phyloP scores from a whole-genome alignment of 2,797 vertebrate genomes.

The Periophthalmus magnuspinnatus region DNA sequence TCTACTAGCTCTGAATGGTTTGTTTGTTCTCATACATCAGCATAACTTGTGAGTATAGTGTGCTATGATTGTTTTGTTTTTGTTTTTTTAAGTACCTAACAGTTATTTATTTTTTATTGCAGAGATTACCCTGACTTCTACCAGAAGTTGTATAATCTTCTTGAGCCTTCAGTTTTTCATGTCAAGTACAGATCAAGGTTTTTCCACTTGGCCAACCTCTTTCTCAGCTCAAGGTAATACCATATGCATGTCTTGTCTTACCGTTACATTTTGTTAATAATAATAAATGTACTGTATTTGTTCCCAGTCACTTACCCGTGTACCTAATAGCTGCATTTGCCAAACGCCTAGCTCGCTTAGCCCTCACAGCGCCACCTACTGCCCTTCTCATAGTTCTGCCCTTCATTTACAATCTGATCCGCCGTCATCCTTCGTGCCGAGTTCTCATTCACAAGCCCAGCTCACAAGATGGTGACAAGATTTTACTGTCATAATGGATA shows the following conservation, averaged over 20 bases:
- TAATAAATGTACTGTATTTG: neutral
- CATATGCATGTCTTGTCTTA: neutral
- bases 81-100: too few species aligned
- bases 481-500: neutral
- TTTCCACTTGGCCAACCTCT: slow-evolving; percentile 89
- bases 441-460: slow-evolving; percentile 87
- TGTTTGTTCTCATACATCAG: slow-evolving; percentile 93
- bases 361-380: slow-evolving; percentile 87
- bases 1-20: slow-evolving; percentile 91
- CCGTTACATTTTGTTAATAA: neutral
- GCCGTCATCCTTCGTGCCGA: slow-evolving; percentile 88
- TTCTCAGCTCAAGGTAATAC: slow-evolving; percentile 92
- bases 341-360: slow-evolving; percentile 88
- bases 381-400: slow-evolving; percentile 88
- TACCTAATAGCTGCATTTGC: slow-evolving; percentile 93
- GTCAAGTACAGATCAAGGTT: slow-evolving; percentile 93
- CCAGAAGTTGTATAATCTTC: slow-evolving; percentile 89
- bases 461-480: slow-evolving; percentile 59
- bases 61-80: neutral
- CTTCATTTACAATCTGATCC: slow-evolving; percentile 92
- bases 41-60: slow-evolving; percentile 91
- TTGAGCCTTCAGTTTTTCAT: slow-evolving; percentile 91
- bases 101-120: neutral
- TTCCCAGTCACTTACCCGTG: slow-evolving; percentile 86
- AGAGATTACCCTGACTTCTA: slow-evolving; percentile 98